Conservation (phyloP, 2,113 vertebrate genomes). For the Tachysurus vachellii region DNA sequence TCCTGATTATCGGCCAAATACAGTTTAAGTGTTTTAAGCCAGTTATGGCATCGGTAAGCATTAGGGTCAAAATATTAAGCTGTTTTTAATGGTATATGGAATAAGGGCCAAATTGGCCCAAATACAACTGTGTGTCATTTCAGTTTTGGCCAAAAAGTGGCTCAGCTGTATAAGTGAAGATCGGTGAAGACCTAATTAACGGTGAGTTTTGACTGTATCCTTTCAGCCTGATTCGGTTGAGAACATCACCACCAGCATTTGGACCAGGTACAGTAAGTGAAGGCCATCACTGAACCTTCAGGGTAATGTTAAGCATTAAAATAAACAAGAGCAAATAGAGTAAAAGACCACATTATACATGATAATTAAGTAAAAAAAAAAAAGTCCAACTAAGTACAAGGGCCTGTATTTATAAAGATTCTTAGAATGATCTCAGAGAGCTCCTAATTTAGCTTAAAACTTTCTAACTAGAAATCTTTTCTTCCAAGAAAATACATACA, state of each 20-base stretch:
- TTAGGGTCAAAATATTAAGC: background rate
- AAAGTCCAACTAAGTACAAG: no score
- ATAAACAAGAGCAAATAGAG: background rate
- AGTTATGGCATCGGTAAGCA: background rate
- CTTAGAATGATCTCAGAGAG: no score
- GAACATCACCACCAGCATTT: background rate
- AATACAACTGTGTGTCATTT: background rate
- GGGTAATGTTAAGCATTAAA: background rate
- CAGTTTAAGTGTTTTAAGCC: background rate
- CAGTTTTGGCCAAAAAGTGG: background rate
- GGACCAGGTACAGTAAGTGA: background rate
- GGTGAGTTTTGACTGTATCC: background rate
- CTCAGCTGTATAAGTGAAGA: background rate
- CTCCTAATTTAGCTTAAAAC: no score
- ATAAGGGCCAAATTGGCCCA: background rate
- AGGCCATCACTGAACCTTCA: background rate
- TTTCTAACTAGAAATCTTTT: no score
- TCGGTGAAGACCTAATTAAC: background rate
- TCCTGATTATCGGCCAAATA: background rate
- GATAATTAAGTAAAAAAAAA: no score
- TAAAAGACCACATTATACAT: no score
- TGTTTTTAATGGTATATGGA: slow-evolving; percentile 7
- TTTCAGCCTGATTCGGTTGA: background rate
- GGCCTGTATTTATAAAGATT: no score
- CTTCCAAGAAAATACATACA: no score